Conservation (phyloP, 2,888 invertebrate species). For the Zygothrica quintamaculata region DNA sequence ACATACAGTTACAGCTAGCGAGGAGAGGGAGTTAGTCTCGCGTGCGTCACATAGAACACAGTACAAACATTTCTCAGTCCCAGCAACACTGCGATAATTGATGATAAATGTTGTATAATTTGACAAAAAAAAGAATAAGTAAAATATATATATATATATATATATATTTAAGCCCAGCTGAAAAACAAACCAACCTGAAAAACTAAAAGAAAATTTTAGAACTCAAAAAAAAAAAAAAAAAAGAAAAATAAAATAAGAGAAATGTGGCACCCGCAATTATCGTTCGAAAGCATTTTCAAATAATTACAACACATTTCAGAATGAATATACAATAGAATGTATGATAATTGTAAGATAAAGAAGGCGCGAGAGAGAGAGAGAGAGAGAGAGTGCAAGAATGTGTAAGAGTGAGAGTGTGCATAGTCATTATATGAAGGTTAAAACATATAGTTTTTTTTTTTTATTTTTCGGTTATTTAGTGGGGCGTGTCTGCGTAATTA, state of each 20-base stretch:
- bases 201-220: constrained; percentile 26
- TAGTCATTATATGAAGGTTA: constrained; percentile 45
- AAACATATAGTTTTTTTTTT: constrained; percentile 50
- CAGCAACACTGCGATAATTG: constrained; percentile 79
- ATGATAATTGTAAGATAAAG: constrained; percentile 18
- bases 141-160: no score
- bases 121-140: constrained; percentile 64
- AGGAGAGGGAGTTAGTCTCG: constrained; percentile 46
- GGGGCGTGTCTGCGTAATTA: constrained; percentile 67
- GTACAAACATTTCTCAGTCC: constrained; percentile 69
- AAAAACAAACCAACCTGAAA: constrained; percentile 46
- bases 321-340: constrained; percentile 28
- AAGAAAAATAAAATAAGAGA: constrained; percentile 18
- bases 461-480: constrained; percentile 46
- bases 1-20: constrained; percentile 4
- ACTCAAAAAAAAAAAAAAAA: constrained; percentile 13
- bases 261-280: constrained; percentile 73
- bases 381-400: constrained; percentile 1
- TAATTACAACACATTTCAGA: constrained; percentile 71
- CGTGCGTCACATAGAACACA: constrained; percentile 70
- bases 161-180: no score
- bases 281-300: constrained; percentile 77
- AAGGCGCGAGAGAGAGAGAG: no score
- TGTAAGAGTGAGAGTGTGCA: background rate
- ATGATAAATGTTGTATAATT: constrained; percentile 84